phyloP scores from a whole-genome alignment of 2,797 vertebrate genomes.

The Alauda arvensis region DNA sequence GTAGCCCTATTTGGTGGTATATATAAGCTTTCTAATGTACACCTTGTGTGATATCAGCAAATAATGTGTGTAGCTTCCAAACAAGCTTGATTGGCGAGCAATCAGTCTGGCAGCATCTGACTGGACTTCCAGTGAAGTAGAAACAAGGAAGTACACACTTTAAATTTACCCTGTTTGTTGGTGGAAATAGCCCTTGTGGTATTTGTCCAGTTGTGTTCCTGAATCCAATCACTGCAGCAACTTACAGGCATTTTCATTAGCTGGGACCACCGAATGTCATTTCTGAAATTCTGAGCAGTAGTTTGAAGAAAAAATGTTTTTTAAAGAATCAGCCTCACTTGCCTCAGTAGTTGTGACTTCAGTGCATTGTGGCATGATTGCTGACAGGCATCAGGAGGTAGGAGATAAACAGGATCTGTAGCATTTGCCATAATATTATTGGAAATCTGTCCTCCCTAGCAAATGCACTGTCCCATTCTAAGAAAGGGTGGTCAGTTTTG shows the following conservation, averaged over 20 bases:
- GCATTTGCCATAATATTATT: background rate
- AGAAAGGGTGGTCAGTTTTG: background rate
- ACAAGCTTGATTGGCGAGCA: background rate
- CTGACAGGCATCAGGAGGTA: background rate
- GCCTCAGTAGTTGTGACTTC: background rate
- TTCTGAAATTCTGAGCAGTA: background rate
- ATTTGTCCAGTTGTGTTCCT: background rate
- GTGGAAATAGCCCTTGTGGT: background rate
- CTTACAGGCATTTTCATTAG: background rate
- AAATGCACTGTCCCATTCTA: background rate
- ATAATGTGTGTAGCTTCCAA: background rate
- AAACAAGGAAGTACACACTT: background rate
- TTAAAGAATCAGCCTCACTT: background rate
- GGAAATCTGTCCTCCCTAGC: background rate
- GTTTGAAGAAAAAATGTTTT: background rate
- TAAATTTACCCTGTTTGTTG: background rate
- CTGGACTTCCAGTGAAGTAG: background rate
- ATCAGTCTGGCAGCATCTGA: background rate
- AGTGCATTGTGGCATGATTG: background rate
- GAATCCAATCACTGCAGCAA: background rate
- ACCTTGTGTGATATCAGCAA: background rate
- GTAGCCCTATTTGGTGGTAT: background rate
- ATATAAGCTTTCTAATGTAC: background rate
- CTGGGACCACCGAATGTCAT: background rate
- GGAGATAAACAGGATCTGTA: background rate